Evolutionary conservation across 2,888 invertebrate genomes (phyloP).

Genomic region (Encarsia formosa): DNA sequence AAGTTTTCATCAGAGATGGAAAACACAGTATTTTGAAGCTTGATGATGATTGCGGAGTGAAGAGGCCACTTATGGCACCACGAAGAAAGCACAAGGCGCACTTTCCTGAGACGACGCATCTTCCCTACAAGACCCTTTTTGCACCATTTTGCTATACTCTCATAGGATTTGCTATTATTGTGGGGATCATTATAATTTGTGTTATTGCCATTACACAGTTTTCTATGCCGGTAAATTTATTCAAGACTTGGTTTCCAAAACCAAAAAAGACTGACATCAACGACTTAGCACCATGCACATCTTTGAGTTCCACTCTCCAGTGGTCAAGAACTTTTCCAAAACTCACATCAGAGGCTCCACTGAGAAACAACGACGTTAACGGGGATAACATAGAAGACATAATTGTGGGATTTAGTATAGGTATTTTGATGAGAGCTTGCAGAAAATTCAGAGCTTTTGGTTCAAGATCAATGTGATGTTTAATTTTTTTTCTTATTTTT

Average conservation of each 20-base stretch:
- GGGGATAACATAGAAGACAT: slow-evolving; percentile 68
- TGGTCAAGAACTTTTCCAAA: slow-evolving; percentile 69
- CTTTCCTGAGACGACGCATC: slow-evolving; percentile 47
- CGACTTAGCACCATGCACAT: slow-evolving; percentile 59
- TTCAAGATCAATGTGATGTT: not conserved
- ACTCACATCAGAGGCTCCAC: slow-evolving; percentile 69
- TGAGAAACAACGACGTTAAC: slow-evolving; percentile 69
- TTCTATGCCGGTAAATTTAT: slow-evolving; percentile 60
- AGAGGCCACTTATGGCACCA: slow-evolving; percentile 71
- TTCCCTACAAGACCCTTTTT: slow-evolving; percentile 58
- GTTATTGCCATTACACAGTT: slow-evolving; percentile 64
- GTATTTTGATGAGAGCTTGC: slow-evolving; percentile 46
- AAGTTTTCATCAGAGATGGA: slow-evolving; percentile 72
- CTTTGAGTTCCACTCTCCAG: slow-evolving; percentile 57
- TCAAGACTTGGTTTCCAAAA: slow-evolving; percentile 58
- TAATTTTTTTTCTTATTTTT: not conserved
- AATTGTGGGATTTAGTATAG: slow-evolving; percentile 74
- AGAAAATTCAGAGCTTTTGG: not conserved
- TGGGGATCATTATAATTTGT: slow-evolving; percentile 61
- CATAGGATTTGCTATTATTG: slow-evolving; percentile 57
- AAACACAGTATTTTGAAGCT: slow-evolving; percentile 61
- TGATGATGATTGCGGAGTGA: slow-evolving; percentile 67
- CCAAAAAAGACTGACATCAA: slow-evolving; percentile 28
- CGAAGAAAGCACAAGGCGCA: slow-evolving; percentile 57
- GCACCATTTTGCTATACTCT: slow-evolving; percentile 65